A percentile compares a stretch with the other conserved stretches of the same genome.
Conservation (phyloP, 2,113 vertebrate genomes). For the Corythornis vintsioides region DNA sequence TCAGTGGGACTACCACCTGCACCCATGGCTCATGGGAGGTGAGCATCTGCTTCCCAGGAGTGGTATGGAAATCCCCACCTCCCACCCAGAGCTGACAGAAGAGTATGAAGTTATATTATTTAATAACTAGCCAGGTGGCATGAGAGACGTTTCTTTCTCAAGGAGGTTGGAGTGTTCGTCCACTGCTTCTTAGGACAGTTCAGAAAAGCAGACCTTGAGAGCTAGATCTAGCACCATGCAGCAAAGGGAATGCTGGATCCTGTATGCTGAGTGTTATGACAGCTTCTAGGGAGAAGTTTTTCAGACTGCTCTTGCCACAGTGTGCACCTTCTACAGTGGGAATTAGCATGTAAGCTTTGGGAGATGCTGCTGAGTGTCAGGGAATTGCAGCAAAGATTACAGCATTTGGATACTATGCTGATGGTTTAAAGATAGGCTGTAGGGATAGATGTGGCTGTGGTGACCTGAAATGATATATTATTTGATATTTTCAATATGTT, state of each 20-base stretch:
- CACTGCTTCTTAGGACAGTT: not conserved
- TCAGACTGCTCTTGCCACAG: not conserved
- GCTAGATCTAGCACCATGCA: not conserved
- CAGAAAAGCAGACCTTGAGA: not conserved
- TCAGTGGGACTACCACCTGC: fast-evolving
- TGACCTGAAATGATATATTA: not conserved
- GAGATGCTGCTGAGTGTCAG: not conserved
- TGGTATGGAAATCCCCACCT: fast-evolving
- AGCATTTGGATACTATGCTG: not conserved
- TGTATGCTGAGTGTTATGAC: not conserved
- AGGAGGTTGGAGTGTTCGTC: not conserved
- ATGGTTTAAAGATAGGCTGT: conserved; percentile 9
- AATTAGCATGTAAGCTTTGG: not conserved
- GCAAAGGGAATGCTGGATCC: not conserved
- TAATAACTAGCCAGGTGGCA: not conserved
- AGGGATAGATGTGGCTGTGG: not conserved
- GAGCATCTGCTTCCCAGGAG: not conserved
- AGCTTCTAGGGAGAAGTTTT: not conserved
- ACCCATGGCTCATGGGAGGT: not conserved
- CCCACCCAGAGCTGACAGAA: not conserved
- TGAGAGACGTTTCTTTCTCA: not conserved
- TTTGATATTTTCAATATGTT: not conserved
- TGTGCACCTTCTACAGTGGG: not conserved
- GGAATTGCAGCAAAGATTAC: not conserved
- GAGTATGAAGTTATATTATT: not conserved